A percentile compares a stretch with the other conserved stretches of the same genome.
Conservation (phyloP, 2,797 vertebrate genomes). For the Anguilla pacifica region DNA sequence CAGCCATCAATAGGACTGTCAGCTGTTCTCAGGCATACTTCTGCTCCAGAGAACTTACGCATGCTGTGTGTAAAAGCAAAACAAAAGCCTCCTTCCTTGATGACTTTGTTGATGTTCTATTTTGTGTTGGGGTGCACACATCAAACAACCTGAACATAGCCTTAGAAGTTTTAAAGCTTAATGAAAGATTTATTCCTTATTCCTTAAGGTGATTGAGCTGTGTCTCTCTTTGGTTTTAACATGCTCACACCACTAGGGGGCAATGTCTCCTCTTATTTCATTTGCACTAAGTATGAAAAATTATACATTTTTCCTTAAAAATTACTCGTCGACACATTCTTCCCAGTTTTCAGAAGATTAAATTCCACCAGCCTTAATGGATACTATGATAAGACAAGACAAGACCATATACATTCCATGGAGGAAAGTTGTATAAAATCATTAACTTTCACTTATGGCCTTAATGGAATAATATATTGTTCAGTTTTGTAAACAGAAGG, state of each 20-base stretch:
- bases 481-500: background rate
- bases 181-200: background rate
- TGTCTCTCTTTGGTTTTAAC: background rate
- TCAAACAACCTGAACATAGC: background rate
- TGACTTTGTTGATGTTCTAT: background rate
- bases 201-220: background rate
- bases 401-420: background rate
- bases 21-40: background rate
- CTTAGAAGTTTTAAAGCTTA: background rate
- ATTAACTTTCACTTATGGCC: background rate
- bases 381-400: background rate
- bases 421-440: background rate
- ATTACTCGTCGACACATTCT: background rate
- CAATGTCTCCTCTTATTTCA: constrained; percentile 8
- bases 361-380: background rate
- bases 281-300: background rate
- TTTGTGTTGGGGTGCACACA: background rate
- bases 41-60: background rate
- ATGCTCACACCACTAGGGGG: constrained; percentile 1
- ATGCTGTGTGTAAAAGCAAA: background rate
- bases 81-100: background rate
- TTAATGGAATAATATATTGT: background rate
- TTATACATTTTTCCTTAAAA: background rate
- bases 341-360: constrained; percentile 6
- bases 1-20: background rate